Conservation (phyloP, 2,888 invertebrate species). For the Aricia artaxerxes region DNA sequence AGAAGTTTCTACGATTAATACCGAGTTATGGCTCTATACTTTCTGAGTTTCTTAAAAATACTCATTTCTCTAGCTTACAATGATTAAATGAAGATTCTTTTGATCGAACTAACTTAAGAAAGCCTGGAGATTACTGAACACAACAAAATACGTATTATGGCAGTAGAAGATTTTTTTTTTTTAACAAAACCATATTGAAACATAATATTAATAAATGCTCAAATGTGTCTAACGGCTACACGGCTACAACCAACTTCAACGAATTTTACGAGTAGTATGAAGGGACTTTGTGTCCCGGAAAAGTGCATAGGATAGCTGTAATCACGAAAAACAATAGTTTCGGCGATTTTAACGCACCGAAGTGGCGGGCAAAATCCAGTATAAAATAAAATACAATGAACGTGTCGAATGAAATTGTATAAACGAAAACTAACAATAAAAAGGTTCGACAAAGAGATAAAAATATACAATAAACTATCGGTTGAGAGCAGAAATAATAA, state of each 20-base stretch:
- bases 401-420: background rate
- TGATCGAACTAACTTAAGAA: background rate
- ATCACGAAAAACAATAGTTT: background rate
- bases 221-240: too few species aligned
- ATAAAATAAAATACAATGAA: background rate
- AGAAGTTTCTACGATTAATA: background rate
- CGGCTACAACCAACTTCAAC: too few species aligned
- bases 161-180: too few species aligned
- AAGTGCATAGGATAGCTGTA: too few species aligned
- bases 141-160: too few species aligned
- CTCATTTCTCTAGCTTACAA: background rate
- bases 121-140: too few species aligned
- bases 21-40: background rate
- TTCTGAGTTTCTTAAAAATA: too few species aligned
- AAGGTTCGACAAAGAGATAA: constrained; percentile 13
- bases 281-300: background rate
- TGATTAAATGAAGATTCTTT: background rate
- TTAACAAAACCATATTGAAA: too few species aligned
- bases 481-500: constrained; percentile 21
- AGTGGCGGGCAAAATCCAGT: background rate
- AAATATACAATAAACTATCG: constrained; percentile 21
- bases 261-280: too few species aligned
- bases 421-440: constrained; percentile 20
- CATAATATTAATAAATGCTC: too few species aligned
- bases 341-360: background rate